Conservation (phyloP, 1,140 invertebrate species). For the Conus betulinus region DNA sequence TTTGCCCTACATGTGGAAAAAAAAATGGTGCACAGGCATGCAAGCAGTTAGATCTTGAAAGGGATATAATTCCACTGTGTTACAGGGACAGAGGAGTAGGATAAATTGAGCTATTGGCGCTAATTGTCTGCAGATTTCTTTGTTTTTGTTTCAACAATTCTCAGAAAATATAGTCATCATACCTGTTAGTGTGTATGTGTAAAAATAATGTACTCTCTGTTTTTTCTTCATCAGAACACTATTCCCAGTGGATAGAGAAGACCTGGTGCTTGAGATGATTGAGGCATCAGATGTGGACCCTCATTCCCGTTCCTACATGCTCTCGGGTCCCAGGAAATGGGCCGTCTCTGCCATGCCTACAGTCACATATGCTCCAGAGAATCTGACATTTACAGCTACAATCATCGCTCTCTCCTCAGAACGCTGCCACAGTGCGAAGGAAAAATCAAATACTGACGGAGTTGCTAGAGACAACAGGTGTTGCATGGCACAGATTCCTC, state of each 20-base stretch:
- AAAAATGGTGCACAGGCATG: no score
- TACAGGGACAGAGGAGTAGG: no score
- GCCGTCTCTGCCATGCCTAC: conserved; percentile 86
- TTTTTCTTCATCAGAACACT: conserved; percentile 78
- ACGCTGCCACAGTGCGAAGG: conserved; percentile 26
- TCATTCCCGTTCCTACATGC: conserved; percentile 78
- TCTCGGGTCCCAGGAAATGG: conserved; percentile 86
- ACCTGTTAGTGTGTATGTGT: background rate
- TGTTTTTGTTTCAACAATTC: background rate
- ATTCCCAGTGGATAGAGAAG: conserved; percentile 85
- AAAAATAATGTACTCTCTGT: background rate
- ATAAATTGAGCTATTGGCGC: no score
- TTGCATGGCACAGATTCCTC: conserved; percentile 7
- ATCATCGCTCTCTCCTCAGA: conserved; percentile 74
- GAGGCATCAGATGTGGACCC: conserved; percentile 85
- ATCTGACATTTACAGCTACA: conserved; percentile 83
- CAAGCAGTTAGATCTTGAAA: no score
- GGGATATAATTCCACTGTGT: no score
- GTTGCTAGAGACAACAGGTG: conserved; percentile 31
- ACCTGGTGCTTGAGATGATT: conserved; percentile 84
- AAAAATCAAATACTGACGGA: conserved; percentile 29
- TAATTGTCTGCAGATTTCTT: no score
- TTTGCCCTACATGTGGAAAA: no score
- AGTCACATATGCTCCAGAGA: conserved; percentile 81
- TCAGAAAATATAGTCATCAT: background rate